phyloP scores from a whole-genome alignment of 2,888 invertebrate genomes.

The Oasisia sp. region DNA sequence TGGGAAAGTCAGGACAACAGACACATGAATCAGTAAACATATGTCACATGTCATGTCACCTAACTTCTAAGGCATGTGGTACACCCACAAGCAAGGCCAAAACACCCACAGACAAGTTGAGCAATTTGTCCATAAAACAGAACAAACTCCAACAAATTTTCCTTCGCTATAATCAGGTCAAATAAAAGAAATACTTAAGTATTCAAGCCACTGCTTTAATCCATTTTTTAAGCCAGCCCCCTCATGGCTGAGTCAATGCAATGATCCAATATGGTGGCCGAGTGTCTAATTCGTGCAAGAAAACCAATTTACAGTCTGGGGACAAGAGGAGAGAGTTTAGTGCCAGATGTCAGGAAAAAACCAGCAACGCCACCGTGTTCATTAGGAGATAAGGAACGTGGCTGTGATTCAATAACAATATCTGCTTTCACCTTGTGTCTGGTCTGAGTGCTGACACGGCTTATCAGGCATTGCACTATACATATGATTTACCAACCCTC shows the following conservation, averaged over 20 bases:
- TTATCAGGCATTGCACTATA: not conserved
- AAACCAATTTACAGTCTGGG: not conserved
- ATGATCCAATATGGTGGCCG: not conserved
- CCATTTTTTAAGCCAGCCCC: not conserved
- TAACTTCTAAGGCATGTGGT: no score
- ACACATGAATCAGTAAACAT: no score
- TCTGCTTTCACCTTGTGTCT: not conserved
- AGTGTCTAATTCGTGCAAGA: not conserved
- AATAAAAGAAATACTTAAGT: not conserved
- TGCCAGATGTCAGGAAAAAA: not conserved
- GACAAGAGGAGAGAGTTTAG: not conserved
- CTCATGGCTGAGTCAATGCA: not conserved
- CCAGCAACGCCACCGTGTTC: not conserved
- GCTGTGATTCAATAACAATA: not conserved
- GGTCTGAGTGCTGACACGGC: not conserved
- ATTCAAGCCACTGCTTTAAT: not conserved
- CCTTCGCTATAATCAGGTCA: not conserved
- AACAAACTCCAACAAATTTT: no score
- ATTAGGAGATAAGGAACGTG: not conserved
- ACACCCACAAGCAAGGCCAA: no score
- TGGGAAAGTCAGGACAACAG: no score
- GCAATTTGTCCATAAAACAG: no score
- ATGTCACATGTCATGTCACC: no score
- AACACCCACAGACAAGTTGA: no score
- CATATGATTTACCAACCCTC: not conserved